These are phyloP conservation scores for Baryphthengus martii DNA, from an alignment of 2,113 vertebrate species.

Conservation along the genomic window DNA sequence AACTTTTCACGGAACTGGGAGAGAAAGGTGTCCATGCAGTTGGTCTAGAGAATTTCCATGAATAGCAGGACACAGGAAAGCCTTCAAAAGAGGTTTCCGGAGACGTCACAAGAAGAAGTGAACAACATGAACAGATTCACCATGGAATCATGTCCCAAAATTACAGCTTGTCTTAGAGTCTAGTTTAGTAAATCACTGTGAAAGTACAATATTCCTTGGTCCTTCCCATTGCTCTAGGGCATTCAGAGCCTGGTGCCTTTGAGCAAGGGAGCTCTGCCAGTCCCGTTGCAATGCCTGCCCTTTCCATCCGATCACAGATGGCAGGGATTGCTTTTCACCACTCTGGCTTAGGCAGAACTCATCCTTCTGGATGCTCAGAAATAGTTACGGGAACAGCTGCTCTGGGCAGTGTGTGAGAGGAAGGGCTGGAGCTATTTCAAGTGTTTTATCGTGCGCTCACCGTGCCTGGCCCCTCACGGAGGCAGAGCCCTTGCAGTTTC, in stretches of 20 bases:
- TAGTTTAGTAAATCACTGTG: not conserved
- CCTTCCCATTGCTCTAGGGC: not conserved
- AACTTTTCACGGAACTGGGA: not conserved
- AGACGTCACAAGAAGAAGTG: not conserved
- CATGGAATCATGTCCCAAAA: not conserved
- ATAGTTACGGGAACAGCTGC: not conserved
- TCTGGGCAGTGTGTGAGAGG: not conserved
- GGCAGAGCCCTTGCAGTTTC: not conserved
- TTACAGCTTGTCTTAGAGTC: not conserved
- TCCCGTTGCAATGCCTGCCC: not conserved
- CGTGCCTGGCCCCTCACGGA: not conserved
- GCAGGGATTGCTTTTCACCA: not conserved
- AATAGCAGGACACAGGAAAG: not conserved
- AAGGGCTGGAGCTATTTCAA: not conserved
- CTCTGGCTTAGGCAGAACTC: not conserved
- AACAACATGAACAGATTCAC: not conserved
- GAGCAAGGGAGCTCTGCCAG: not conserved
- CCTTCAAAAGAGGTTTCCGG: not conserved
- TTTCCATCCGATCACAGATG: not conserved
- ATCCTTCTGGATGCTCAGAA: not conserved
- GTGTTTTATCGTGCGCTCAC: not conserved
- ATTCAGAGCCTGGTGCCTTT: not conserved
- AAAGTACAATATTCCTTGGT: not conserved
- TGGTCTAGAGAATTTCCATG: not conserved
- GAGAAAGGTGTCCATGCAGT: not conserved